A percentile compares a stretch with the other conserved stretches of the same genome.
Evolutionary conservation across 1,140 invertebrate species (phyloP).

Genomic region (Aphelinus atriplicis): DNA sequence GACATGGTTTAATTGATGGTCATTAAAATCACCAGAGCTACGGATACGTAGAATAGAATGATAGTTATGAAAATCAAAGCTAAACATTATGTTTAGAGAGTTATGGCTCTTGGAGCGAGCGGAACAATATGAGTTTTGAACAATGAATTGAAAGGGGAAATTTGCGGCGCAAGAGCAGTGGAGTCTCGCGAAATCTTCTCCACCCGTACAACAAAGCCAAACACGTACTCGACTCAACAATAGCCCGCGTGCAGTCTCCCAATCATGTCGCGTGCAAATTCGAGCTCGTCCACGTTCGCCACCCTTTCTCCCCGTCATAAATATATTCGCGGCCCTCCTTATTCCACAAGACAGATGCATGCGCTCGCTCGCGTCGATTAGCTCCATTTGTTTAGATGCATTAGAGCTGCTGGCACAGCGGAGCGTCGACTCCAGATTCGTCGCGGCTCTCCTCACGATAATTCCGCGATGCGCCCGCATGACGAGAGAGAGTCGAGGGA

Average conservation of each 20-base stretch:
- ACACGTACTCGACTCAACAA: slow-evolving; percentile 11
- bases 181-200: background rate
- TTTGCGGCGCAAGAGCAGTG: too few relatives aligned
- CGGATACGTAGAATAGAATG: too few relatives aligned
- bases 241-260: slow-evolving; percentile 13
- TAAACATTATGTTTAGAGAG: too few relatives aligned
- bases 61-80: too few relatives aligned
- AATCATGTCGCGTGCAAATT: slow-evolving; percentile 37
- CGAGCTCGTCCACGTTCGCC: slow-evolving; percentile 30
- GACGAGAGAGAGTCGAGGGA: slow-evolving; percentile 2
- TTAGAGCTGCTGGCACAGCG: too few relatives aligned
- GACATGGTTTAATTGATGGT: too few relatives aligned
- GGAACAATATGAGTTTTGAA: too few relatives aligned
- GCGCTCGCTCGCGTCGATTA: slow-evolving; percentile 12
- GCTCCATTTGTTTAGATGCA: slow-evolving; percentile 11
- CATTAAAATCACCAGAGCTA: too few relatives aligned
- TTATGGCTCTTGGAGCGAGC: too few relatives aligned
- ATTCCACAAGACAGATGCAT: background rate
- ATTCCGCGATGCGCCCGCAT: background rate
- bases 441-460: background rate
- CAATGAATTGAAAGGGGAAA: too few relatives aligned
- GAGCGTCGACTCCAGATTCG: slow-evolving; percentile 5
- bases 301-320: slow-evolving; percentile 24
- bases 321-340: slow-evolving; percentile 19
- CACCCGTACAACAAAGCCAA: background rate